A percentile compares a stretch with the other conserved stretches of the same genome.
phyloP scores from a whole-genome alignment of 2,797 vertebrate species.

The Echeneis naucrates region DNA sequence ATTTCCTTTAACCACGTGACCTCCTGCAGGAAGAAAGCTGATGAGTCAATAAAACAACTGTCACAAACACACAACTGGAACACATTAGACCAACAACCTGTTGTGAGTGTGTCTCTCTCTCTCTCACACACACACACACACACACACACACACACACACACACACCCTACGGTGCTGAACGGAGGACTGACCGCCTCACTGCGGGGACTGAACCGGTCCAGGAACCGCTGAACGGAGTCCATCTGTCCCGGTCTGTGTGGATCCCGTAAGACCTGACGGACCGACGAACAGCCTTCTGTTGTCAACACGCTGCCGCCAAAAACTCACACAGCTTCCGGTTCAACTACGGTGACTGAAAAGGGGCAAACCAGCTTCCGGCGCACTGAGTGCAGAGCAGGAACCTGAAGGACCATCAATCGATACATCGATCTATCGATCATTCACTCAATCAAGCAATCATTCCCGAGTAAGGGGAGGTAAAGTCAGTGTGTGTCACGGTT shows the following conservation, averaged over 20 bases:
- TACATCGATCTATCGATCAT: too few species aligned
- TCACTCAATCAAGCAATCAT: too few species aligned
- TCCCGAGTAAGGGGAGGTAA: too few species aligned
- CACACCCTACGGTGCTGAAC: too few species aligned
- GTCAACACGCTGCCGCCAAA: background rate
- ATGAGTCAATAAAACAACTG: background rate
- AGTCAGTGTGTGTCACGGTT: too few species aligned
- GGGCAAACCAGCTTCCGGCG: background rate
- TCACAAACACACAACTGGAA: too few species aligned
- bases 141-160: background rate
- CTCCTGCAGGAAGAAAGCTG: conserved; percentile 72
- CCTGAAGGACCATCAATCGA: too few species aligned
- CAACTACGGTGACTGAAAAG: conserved; percentile 4
- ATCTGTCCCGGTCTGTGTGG: too few species aligned
- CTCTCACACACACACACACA: background rate
- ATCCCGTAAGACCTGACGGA: too few species aligned
- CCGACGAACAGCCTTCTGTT: too few species aligned
- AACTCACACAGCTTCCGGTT: conserved; percentile 2
- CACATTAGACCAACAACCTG: too few species aligned
- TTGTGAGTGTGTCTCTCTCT: too few species aligned
- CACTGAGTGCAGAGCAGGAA: background rate
- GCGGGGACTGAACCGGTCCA: conserved; percentile 45
- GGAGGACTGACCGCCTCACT: conserved; percentile 62
- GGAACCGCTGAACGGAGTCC: conserved; percentile 48
- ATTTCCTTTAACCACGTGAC: conserved; percentile 79